Conservation (phyloP, 2,113 vertebrate genomes). For the Todiramphus saurophagus region DNA sequence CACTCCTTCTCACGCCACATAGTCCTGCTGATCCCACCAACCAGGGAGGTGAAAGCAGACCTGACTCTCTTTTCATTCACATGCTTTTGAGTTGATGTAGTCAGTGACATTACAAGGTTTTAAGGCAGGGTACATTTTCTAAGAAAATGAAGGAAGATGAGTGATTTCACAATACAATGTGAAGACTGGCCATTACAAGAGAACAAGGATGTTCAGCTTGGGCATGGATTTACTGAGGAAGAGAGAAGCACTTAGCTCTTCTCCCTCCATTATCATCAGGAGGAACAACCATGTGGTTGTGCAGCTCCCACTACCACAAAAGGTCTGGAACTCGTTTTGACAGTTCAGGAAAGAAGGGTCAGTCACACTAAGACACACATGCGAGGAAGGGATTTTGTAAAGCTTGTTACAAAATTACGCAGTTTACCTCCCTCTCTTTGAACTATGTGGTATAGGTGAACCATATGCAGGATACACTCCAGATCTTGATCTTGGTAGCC, state of each 20-base stretch:
- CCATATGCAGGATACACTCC: slow-evolving; percentile 88
- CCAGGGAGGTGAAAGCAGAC: background rate
- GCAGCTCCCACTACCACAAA: background rate
- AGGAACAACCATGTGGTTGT: background rate
- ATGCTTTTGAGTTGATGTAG: background rate
- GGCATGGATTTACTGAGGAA: background rate
- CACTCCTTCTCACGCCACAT: background rate
- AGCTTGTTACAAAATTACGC: background rate
- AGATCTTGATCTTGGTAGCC: slow-evolving; percentile 88
- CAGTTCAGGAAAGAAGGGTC: background rate
- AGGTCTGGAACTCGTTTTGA: background rate
- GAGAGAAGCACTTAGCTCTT: background rate
- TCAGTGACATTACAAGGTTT: background rate
- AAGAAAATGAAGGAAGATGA: background rate
- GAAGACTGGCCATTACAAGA: background rate
- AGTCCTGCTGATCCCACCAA: background rate
- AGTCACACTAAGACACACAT: background rate
- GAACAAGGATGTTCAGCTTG: background rate
- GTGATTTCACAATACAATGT: background rate
- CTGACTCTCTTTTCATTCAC: background rate
- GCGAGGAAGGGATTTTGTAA: fast-evolving
- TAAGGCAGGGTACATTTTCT: background rate
- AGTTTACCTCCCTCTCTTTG: slow-evolving; percentile 93
- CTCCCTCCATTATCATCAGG: background rate
- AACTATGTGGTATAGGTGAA: slow-evolving; percentile 95